Conservation (phyloP, 1,140 invertebrate species). For the Trissolcus basalis region DNA sequence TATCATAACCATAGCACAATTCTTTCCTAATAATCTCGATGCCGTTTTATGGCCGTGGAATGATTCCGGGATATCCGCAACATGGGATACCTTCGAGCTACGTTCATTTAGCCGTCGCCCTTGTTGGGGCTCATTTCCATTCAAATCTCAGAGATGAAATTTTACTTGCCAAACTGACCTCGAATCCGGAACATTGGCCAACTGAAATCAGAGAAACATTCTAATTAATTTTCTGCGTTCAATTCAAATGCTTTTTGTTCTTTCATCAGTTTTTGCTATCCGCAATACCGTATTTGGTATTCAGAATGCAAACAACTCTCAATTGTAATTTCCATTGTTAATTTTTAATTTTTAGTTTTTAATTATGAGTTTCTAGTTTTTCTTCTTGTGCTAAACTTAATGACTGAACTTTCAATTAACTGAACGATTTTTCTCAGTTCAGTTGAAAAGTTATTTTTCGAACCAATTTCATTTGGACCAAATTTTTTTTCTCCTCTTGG, state of each 20-base stretch:
- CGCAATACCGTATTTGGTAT: too few relatives aligned
- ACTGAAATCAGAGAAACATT: slow-evolving; percentile 18
- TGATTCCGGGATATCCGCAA: slow-evolving; percentile 15
- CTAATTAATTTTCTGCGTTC: background rate
- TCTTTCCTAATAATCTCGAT: slow-evolving; percentile 29
- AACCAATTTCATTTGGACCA: background rate
- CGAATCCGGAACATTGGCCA: slow-evolving; percentile 9
- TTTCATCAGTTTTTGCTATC: background rate
- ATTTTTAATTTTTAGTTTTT: too few relatives aligned
- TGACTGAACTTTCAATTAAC: too few relatives aligned
- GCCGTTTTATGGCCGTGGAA: slow-evolving; percentile 24
- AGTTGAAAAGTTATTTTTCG: too few relatives aligned
- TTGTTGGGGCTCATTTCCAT: slow-evolving; percentile 16
- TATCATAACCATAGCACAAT: slow-evolving; percentile 14
- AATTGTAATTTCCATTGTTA: too few relatives aligned
- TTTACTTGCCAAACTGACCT: slow-evolving; percentile 20
- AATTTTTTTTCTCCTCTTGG: background rate
- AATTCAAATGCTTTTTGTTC: background rate
- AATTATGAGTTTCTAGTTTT: too few relatives aligned
- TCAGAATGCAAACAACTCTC: too few relatives aligned
- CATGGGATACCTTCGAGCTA: slow-evolving; percentile 1
- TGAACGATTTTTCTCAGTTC: too few relatives aligned
- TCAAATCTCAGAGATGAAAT: slow-evolving; percentile 30
- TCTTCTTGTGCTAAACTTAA: too few relatives aligned
- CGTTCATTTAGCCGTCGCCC: slow-evolving; percentile 23